phyloP scores from a whole-genome alignment of 2,797 vertebrate species.

The Mycteria americana region DNA sequence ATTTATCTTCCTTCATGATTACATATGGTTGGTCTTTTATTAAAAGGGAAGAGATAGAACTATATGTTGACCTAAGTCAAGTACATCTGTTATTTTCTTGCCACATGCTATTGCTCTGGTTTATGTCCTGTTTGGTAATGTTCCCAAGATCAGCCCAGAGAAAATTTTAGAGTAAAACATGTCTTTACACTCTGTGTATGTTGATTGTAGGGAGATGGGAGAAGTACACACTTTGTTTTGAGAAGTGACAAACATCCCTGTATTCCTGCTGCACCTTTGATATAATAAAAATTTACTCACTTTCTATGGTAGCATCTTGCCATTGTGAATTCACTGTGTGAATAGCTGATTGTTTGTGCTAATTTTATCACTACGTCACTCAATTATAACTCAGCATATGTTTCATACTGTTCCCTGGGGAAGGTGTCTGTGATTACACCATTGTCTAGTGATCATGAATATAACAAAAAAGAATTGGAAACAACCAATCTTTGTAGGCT shows the following conservation, averaged over 20 bases:
- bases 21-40: neutral
- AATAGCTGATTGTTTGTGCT: neutral
- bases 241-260: neutral
- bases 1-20: conserved; percentile 25
- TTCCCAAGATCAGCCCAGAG: neutral
- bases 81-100: conserved; percentile 15
- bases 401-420: neutral
- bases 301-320: neutral
- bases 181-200: neutral
- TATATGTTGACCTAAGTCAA: conserved; percentile 4
- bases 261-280: neutral
- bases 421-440: neutral
- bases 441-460: neutral
- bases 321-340: neutral
- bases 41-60: conserved; percentile 2
- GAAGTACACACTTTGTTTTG: neutral
- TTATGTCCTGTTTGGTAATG: neutral
- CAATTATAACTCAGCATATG: neutral
- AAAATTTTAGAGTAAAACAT: neutral
- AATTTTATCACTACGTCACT: neutral
- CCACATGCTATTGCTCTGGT: neutral
- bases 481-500: neutral
- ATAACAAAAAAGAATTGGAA: neutral
- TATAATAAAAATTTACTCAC: neutral
- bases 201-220: neutral